A percentile compares a stretch with the other conserved stretches of the same genome.
Evolutionary conservation across 2,888 invertebrate species (phyloP).

Genomic region (Cantharis rustica): DNA sequence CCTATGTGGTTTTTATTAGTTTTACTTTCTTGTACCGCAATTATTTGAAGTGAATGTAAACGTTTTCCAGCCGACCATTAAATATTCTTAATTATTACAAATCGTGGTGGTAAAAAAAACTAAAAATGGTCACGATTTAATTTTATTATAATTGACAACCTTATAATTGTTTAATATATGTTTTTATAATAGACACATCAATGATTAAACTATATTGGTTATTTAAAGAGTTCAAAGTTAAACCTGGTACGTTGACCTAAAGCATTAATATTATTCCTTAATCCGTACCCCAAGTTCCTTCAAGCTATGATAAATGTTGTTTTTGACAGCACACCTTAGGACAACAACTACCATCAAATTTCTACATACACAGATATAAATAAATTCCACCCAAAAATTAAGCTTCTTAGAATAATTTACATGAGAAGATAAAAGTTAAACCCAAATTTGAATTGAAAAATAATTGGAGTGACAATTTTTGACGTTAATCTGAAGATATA

Average conservation of each 20-base stretch:
- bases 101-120: neutral
- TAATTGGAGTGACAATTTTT: neutral
- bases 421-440: neutral
- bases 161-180: neutral
- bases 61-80: neutral
- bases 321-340: neutral
- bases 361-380: neutral
- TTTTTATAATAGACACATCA: neutral
- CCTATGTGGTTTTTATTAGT: constrained; percentile 1
- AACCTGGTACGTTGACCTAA: constrained; percentile 17
- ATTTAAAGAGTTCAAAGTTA: constrained; percentile 16
- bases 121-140: neutral
- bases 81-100: neutral
- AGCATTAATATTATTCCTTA: neutral
- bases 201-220: neutral
- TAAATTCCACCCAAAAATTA: neutral
- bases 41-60: constrained; percentile 8
- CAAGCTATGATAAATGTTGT: neutral
- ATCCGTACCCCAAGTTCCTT: neutral
- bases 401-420: neutral
- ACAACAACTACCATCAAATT: neutral
- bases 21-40: constrained; percentile 4
- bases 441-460: neutral
- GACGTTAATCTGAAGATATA: neutral
- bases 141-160: neutral